Conservation (phyloP, 64 coral and sea anemone species). For the Dendrophyllia cribrosa region DNA sequence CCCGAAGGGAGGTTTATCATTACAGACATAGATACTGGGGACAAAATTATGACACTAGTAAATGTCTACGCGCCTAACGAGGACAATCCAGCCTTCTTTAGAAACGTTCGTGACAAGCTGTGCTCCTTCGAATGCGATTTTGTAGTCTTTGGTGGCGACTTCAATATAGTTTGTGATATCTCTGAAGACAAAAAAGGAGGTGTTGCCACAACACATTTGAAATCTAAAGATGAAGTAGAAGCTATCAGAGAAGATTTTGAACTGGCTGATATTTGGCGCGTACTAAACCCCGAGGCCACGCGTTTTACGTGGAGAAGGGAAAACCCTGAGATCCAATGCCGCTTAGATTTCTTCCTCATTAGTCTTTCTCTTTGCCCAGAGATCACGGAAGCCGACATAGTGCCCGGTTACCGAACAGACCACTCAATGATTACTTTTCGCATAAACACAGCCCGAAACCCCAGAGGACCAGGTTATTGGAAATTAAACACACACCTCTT, state of each 20-base stretch:
- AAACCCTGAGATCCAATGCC: conserved; percentile 20
- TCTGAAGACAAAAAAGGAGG: conserved; percentile 25
- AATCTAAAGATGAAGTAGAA: not conserved
- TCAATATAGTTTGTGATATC: conserved; percentile 34
- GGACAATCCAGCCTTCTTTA: conserved; percentile 14
- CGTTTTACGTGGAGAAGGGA: conserved; percentile 24
- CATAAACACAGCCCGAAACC: not conserved
- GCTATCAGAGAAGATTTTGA: conserved; percentile 9
- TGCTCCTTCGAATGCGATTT: no score
- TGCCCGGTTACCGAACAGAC: conserved; percentile 24
- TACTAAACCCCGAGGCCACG: conserved; percentile 3
- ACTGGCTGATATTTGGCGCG: conserved; percentile 10
- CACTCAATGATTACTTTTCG: conserved; percentile 18
- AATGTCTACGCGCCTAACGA: conserved; percentile 41
- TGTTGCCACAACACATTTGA: not conserved
- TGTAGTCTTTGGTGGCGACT: not conserved
- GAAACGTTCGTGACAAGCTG: not conserved
- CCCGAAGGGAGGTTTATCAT: conserved; percentile 38
- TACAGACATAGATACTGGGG: conserved; percentile 7
- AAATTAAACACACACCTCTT: conserved; percentile 39
- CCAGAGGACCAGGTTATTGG: conserved; percentile 7
- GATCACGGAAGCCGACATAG: conserved; percentile 7
- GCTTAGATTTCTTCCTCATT: conserved; percentile 33
- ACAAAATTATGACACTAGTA: conserved; percentile 19
- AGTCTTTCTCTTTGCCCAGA: conserved; percentile 1